Conservation (phyloP, 1,140 invertebrate genomes). For the Lanistes nyassanus region DNA sequence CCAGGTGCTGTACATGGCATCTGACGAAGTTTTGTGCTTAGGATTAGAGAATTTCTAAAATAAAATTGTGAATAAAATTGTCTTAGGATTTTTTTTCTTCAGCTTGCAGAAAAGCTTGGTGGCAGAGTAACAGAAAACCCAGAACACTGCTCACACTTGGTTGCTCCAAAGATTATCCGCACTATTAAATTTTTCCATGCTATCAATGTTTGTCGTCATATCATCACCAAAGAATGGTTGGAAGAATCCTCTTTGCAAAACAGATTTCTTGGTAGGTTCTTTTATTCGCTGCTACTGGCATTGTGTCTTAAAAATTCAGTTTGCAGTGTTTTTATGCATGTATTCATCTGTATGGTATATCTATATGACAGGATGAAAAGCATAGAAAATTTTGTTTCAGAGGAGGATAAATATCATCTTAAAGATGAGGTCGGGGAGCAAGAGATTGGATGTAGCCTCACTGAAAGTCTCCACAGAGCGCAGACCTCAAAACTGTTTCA, state of each 20-base stretch:
- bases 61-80: no score
- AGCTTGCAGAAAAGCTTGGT: constrained; percentile 81
- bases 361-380: neutral
- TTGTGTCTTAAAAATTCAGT: neutral
- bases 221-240: constrained; percentile 86
- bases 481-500: constrained; percentile 71
- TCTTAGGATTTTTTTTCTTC: constrained; percentile 41
- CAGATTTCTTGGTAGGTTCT: constrained; percentile 75
- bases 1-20: no score
- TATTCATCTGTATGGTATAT: neutral
- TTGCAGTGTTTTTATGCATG: neutral
- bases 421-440: constrained; percentile 82
- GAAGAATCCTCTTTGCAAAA: constrained; percentile 79
- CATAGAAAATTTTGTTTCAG: constrained; percentile 41
- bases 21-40: no score
- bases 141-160: constrained; percentile 86
- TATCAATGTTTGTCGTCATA: constrained; percentile 79
- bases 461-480: constrained; percentile 76
- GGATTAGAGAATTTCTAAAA: no score
- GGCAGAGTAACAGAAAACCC: constrained; percentile 75
- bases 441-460: constrained; percentile 80
- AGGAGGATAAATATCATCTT: constrained; percentile 68
- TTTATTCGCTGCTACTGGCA: neutral
- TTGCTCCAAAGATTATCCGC: constrained; percentile 79
- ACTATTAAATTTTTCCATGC: constrained; percentile 88